Evolutionary conservation across 2,797 vertebrate genomes (phyloP), one percentile per base, ranked within the genome.

Genomic region (Cossypha caffra): DNA sequence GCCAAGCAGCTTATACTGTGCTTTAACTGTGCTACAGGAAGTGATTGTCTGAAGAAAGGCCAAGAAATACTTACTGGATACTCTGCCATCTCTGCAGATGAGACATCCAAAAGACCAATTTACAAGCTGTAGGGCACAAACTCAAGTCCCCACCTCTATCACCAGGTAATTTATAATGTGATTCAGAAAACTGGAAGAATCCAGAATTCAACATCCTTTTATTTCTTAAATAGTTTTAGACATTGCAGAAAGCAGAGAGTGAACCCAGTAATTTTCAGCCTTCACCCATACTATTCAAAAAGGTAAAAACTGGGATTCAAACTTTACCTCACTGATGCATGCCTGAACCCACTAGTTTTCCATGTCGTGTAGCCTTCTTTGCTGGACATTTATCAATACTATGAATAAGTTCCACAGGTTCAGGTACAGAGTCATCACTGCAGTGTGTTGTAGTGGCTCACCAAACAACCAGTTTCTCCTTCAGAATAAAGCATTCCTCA

Each of bases 31-130:
- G 37, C 78, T 87, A 35, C n/a, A 85, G 19, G 16, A 66, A 77
- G 38, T 59, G 91, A 94, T 77, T 94, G 91, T 96, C 89, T 93
- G 82, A 90, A 78, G n/a, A 83, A 83, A 89, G 66, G 75, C 78
- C 61, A 90, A 83, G 45, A 73, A 88, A 52, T 11, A 81, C 33
- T 35, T 72, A 58, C 54, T 1, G 0, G 54, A 62, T 58, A 58
- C n/a, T 74, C 57, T 71, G 38, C 38, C 35, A 72, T 40, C 59
- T 84, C 72, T 58, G 82, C 78, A 90, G 69, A 85, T n/a, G 45
- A 91, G 40, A 55, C 29, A 85, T 7, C 23, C 0, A 1, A 43
- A 80, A 86, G 11, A 52, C 8, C 19, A 59, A 43, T 81, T 90
- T 37, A 42, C 51, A 58, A 77, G 17, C 25, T 68, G 54, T 17